Evolutionary conservation across 2,113 vertebrate genomes (phyloP).

Genomic region (Salvelinus namaycush): DNA sequence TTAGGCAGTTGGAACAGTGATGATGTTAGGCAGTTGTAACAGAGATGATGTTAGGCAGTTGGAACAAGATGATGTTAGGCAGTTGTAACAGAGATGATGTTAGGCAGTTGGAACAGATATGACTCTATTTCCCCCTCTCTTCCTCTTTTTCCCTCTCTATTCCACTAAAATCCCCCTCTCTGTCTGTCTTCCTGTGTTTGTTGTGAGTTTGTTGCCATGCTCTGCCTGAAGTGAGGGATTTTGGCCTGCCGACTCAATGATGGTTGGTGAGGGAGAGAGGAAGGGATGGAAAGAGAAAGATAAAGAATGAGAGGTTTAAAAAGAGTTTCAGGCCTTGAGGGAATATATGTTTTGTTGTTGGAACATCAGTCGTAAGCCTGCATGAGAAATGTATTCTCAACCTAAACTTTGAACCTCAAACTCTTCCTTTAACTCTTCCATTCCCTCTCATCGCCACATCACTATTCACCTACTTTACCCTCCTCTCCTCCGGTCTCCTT

Average conservation of each 20-base stretch:
- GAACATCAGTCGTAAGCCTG: constrained; percentile 11
- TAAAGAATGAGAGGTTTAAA: not conserved
- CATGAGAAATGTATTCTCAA: constrained; percentile 13
- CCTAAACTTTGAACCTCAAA: not conserved
- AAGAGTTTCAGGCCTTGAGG: not conserved
- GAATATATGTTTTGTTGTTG: constrained; percentile 25
- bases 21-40: too few species aligned
- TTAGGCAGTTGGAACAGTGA: too few species aligned
- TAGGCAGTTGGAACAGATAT: too few species aligned
- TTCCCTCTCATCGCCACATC: not conserved
- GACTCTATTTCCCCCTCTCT: too few species aligned
- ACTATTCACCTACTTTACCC: not conserved
- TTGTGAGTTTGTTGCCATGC: constrained; percentile 27
- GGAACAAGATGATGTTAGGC: too few species aligned
- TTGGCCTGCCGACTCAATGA: not conserved
- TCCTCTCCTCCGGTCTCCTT: not conserved
- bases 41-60: too few species aligned
- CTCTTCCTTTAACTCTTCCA: not conserved
- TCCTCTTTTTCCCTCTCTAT: not conserved
- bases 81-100: too few species aligned
- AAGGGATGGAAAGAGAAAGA: not conserved
- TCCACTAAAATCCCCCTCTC: not conserved
- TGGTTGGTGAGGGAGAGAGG: not conserved
- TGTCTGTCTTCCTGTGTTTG: constrained; percentile 22
- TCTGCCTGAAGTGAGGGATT: constrained; percentile 5